Percentiles rank a stretch among this genome's conserved stretches.
These are phyloP conservation scores for Neuroterus valhalla DNA, from an alignment of 1,140 invertebrate species.

Conservation along the genomic window DNA sequence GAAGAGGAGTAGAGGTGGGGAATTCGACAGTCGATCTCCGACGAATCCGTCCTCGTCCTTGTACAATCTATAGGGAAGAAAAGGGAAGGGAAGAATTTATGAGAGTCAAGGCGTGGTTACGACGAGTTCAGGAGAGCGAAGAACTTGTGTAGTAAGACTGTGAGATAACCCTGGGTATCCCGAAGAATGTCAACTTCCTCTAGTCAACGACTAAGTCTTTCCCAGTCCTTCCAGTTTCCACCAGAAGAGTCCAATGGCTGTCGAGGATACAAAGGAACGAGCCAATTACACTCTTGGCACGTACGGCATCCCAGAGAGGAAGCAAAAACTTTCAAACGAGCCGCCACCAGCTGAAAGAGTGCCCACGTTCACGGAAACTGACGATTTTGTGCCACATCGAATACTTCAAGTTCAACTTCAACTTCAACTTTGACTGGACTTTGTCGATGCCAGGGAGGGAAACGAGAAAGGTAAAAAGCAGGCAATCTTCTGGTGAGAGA, in stretches of 20 bases:
- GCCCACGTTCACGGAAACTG: slow-evolving; percentile 57
- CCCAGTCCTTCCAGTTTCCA: slow-evolving; percentile 3
- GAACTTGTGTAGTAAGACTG: too few species aligned
- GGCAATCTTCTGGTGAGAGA: slow-evolving; percentile 16
- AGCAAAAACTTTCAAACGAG: slow-evolving; percentile 65
- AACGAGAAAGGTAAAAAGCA: slow-evolving; percentile 8
- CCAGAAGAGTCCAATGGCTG: slow-evolving; percentile 52
- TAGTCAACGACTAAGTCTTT: too few species aligned
- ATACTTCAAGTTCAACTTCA: slow-evolving; percentile 55
- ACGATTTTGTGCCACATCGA: slow-evolving; percentile 55
- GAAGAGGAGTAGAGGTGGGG: too few species aligned
- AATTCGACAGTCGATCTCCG: slow-evolving; percentile 33
- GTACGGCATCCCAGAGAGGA: slow-evolving; percentile 56
- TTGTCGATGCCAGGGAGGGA: background rate
- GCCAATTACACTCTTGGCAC: slow-evolving; percentile 55
- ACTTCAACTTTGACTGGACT: slow-evolving; percentile 22
- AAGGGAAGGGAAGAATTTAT: too few species aligned
- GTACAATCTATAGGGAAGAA: too few species aligned
- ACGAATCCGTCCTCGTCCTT: slow-evolving; percentile 32
- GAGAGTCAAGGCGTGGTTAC: too few species aligned
- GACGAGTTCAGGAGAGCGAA: too few species aligned
- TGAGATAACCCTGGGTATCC: slow-evolving; percentile 4
- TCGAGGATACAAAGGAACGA: slow-evolving; percentile 47
- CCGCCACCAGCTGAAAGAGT: slow-evolving; percentile 45
- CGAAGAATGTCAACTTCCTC: slow-evolving; percentile 41